Conservation (phyloP, 2,888 invertebrate genomes). For the Leptopilina drosophilae region DNA sequence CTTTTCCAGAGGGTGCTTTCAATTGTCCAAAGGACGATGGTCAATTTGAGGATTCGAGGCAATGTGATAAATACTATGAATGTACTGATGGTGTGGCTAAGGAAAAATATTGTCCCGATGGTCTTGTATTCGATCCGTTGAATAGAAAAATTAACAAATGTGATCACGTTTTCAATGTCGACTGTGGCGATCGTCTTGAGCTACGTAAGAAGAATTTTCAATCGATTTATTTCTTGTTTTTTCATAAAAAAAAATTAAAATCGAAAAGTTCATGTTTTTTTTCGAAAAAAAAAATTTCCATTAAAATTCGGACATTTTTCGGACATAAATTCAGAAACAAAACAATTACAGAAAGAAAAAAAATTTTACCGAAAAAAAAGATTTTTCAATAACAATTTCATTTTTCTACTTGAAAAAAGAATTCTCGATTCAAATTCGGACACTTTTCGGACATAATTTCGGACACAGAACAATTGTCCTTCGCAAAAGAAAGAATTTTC, state of each 20-base stretch:
- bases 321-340: too few species aligned
- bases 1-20: slow-evolving; percentile 79
- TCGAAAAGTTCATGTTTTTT: too few species aligned
- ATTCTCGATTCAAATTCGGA: too few species aligned
- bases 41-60: slow-evolving; percentile 87
- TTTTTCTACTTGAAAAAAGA: too few species aligned
- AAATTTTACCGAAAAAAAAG: too few species aligned
- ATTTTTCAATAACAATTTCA: too few species aligned
- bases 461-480: too few species aligned
- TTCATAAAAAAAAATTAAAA: not conserved
- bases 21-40: slow-evolving; percentile 90
- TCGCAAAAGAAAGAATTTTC: too few species aligned
- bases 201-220: slow-evolving; percentile 84
- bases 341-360: too few species aligned
- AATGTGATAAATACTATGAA: slow-evolving; percentile 92
- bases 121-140: slow-evolving; percentile 90
- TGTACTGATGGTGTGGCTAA: slow-evolving; percentile 86
- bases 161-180: slow-evolving; percentile 94
- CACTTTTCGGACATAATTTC: too few species aligned
- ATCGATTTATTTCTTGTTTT: not conserved
- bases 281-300: too few species aligned
- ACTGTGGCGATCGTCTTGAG: slow-evolving; percentile 92
- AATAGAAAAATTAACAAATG: slow-evolving; percentile 94
- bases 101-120: slow-evolving; percentile 91
- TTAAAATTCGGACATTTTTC: too few species aligned